These are phyloP conservation scores for Rutpela maculata DNA, from an alignment of 2,888 invertebrate genomes.

Conservation along the genomic window DNA sequence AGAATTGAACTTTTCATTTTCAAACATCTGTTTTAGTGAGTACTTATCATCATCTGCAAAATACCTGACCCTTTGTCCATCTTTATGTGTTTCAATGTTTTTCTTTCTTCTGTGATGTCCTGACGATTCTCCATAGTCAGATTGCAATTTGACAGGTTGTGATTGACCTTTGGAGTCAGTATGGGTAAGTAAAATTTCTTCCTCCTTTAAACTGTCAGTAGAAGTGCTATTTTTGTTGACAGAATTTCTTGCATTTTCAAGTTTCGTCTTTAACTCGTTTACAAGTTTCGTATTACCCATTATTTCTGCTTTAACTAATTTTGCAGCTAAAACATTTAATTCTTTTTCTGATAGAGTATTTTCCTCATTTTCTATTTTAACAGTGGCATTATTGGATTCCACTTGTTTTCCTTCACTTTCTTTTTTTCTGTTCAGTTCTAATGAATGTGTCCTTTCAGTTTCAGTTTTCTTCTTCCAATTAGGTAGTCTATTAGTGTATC, in stretches of 20 bases:
- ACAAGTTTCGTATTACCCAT: conserved; percentile 87
- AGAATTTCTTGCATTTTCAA: conserved; percentile 82
- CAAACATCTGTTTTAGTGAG: conserved; percentile 89
- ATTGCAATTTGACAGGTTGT: conserved; percentile 77
- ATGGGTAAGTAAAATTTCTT: conserved; percentile 81
- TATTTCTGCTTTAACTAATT: conserved; percentile 95
- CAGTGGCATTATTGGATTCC: conserved; percentile 10
- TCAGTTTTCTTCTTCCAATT: conserved; percentile 55
- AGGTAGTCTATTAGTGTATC: conserved; percentile 29
- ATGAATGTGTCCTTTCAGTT: neutral
- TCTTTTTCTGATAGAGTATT: conserved; percentile 83
- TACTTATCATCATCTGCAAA: conserved; percentile 94
- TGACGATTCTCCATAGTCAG: conserved; percentile 74
- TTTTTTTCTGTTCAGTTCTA: neutral
- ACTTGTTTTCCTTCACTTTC: neutral
- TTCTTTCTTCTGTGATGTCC: conserved; percentile 73
- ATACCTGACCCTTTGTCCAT: conserved; percentile 86
- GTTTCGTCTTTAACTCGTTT: conserved; percentile 82
- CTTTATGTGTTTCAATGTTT: conserved; percentile 83
- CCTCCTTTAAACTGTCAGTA: conserved; percentile 65
- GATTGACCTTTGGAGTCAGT: conserved; percentile 82
- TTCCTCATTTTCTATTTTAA: conserved; percentile 28
- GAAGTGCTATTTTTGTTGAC: conserved; percentile 47
- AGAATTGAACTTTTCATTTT: conserved; percentile 87
- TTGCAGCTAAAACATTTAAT: conserved; percentile 93